Evolutionary conservation across 2,797 vertebrate genomes (phyloP), one percentile per base, ranked within the genome.

Genomic region (Clarias fuscus): DNA sequence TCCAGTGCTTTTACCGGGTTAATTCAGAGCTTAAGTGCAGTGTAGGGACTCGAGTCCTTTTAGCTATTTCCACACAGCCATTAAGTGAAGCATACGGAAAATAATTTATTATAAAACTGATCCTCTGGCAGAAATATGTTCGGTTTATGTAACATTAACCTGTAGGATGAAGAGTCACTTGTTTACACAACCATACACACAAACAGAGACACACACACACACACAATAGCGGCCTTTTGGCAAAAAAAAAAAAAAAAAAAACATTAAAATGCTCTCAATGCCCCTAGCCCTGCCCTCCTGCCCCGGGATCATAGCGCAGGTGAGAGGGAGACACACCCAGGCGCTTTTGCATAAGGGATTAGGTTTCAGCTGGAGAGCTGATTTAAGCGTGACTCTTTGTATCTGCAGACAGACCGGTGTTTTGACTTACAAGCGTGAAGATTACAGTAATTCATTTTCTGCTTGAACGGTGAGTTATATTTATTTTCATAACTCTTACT

Each of bases 291-390:
- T 30, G n/a, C 68, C 33, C 30, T 67, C 2, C 30, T 68, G 48
- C 64, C 40, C 81, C 73, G 48, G 73, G 82, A 64, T 71, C 30
- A 67, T 7, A 72, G 22, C n/a, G 10, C 37, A 27, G 78, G 86
- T 82, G 30, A 79, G 81, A 65, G 30, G 75, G 81, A 65, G 56
- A 81, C 88, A 90, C 90, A 1, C 90, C 89, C 65, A 68, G 13
- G 67, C 72, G 30, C 13, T 64, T 76, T 58, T 58, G 79, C 6
- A 18, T 83, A 18, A 70, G 4, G 75, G 15, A 20, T 62, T 64
- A 17, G 82, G 71, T 43, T 58, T 85, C 81, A 70, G 68, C 27
- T 18, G 78, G 13, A 77, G 48, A 43, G 4, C 24, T 22, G 64
- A 82, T 71, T 80, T 30, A 87, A 71, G 8, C 5, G 0, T 17